Percentiles rank a stretch among this genome's conserved stretches.
phyloP scores from a whole-genome alignment of 2,888 invertebrate genomes.

The Agrochola macilenta region DNA sequence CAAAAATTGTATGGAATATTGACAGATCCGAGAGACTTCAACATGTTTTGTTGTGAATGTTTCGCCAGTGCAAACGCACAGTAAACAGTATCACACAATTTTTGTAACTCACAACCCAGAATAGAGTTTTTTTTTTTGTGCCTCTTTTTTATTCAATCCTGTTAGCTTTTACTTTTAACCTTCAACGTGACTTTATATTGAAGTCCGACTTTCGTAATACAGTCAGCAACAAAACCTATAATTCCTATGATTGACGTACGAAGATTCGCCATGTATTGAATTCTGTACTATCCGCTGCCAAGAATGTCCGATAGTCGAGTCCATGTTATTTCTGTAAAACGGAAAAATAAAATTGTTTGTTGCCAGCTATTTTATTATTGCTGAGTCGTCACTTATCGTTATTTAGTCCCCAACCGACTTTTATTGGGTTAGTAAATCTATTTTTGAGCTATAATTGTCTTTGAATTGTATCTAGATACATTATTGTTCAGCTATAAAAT shows the following conservation, averaged over 20 bases:
- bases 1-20: no score
- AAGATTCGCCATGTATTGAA: constrained; percentile 65
- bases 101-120: not conserved
- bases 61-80: no score
- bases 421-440: constrained; percentile 53
- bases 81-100: not conserved
- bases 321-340: constrained; percentile 72
- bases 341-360: constrained; percentile 62
- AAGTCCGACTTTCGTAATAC: not conserved
- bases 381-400: constrained; percentile 57
- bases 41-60: no score
- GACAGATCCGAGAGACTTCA: no score
- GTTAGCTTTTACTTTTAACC: not conserved
- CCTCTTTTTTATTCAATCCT: not conserved
- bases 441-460: constrained; percentile 21
- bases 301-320: constrained; percentile 79
- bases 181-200: no score
- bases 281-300: constrained; percentile 74
- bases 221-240: constrained; percentile 51
- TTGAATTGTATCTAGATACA: not conserved
- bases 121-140: not conserved
- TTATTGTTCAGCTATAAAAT: constrained; percentile 1
- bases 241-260: constrained; percentile 62
- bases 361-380: constrained; percentile 58
- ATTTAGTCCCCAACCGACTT: constrained; percentile 50